These are phyloP conservation scores for Hystrix brachyura DNA, from an alignment of 2,113 vertebrate species.

Conservation along the genomic window DNA sequence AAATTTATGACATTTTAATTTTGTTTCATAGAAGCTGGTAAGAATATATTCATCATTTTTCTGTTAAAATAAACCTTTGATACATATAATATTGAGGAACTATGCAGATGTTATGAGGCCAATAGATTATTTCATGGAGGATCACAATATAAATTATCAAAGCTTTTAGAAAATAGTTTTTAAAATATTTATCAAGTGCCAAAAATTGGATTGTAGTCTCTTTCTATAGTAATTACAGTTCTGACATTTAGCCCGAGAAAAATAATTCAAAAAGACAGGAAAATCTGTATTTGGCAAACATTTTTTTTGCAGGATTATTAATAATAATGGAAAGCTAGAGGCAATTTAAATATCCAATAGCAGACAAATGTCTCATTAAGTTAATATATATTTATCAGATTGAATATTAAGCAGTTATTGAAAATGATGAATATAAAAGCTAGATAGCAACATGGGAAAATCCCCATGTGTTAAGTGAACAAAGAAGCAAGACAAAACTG, in stretches of 20 bases:
- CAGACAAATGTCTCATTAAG: neutral
- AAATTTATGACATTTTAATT: constrained; percentile 6
- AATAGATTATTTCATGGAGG: neutral
- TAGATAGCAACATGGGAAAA: neutral
- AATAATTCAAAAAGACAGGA: neutral
- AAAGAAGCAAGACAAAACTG: neutral
- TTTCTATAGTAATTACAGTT: neutral
- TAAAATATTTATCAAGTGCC: neutral
- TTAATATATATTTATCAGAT: neutral
- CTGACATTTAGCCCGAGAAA: neutral
- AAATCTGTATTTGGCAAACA: neutral
- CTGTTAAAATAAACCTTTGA: neutral
- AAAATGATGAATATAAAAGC: neutral
- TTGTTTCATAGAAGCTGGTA: neutral
- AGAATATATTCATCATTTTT: neutral
- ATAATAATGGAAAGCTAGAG: neutral
- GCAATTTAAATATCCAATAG: neutral
- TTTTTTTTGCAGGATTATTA: neutral
- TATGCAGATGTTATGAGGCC: neutral
- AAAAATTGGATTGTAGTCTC: neutral
- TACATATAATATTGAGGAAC: neutral
- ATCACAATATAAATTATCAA: neutral
- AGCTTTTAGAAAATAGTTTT: neutral
- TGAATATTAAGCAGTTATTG: neutral
- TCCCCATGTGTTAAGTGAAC: neutral